These are phyloP conservation scores for Xiphophorus hellerii DNA, from an alignment of 2,113 vertebrate species.

Conservation along the genomic window DNA sequence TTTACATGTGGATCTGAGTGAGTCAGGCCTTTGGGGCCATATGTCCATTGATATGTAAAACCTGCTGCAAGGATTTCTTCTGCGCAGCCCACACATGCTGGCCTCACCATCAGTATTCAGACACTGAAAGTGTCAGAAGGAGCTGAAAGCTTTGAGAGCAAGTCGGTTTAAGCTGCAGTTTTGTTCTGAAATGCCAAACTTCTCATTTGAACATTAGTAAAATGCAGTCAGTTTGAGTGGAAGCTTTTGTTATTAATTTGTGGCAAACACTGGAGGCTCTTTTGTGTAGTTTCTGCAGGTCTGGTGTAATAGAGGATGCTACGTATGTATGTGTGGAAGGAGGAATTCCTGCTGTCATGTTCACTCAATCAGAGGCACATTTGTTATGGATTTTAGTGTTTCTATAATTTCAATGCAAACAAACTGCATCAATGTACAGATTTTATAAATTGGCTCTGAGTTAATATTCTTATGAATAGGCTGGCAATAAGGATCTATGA, in stretches of 20 bases:
- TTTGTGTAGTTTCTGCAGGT: neutral
- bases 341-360: neutral
- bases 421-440: neutral
- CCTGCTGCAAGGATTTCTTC: slow-evolving; percentile 46
- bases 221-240: slow-evolving; percentile 5
- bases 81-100: slow-evolving; percentile 35
- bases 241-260: neutral
- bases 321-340: neutral
- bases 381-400: neutral
- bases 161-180: slow-evolving; percentile 16
- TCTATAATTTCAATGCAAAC: neutral
- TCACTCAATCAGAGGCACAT: neutral
- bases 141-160: slow-evolving; percentile 13
- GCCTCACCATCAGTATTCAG: slow-evolving; percentile 50
- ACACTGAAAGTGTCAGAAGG: slow-evolving; percentile 26
- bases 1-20: slow-evolving; percentile 57
- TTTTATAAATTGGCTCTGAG: neutral
- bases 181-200: slow-evolving; percentile 20
- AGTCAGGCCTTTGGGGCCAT: slow-evolving; percentile 43
- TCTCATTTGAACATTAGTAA: slow-evolving; percentile 17
- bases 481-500: neutral
- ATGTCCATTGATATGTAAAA: slow-evolving; percentile 78
- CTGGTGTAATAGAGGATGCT: neutral
- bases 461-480: neutral
- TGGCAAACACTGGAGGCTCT: neutral